phyloP scores from a whole-genome alignment of 2,888 invertebrate genomes.

The Liodrosophila aerea region DNA sequence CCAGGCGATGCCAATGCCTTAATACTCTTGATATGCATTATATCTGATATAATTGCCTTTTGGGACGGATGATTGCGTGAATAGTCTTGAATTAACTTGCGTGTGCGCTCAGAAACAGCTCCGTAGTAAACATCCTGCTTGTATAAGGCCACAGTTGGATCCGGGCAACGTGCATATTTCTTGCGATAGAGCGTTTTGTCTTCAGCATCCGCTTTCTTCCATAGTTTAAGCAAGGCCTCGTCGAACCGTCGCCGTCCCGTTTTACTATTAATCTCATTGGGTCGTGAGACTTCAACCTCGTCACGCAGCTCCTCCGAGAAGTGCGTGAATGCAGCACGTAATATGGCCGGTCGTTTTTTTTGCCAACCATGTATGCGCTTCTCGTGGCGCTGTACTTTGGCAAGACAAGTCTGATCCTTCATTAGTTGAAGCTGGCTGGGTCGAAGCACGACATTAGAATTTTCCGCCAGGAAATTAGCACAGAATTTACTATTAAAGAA shows the following conservation, averaged over 20 bases:
- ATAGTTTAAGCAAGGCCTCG: constrained; percentile 86
- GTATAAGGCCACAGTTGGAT: constrained; percentile 88
- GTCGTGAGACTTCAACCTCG: constrained; percentile 83
- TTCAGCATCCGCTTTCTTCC: constrained; percentile 86
- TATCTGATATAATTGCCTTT: constrained; percentile 85
- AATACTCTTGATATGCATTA: constrained; percentile 90
- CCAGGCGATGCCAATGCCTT: constrained; percentile 93
- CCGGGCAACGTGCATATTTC: constrained; percentile 85
- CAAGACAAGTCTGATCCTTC: constrained; percentile 84
- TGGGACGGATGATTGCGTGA: constrained; percentile 82
- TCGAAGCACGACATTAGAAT: constrained; percentile 87
- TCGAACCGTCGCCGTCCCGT: constrained; percentile 85
- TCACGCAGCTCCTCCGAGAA: constrained; percentile 85
- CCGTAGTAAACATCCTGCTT: constrained; percentile 91
- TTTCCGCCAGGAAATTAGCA: constrained; percentile 91
- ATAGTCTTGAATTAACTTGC: constrained; percentile 86
- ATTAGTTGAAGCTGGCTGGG: constrained; percentile 84
- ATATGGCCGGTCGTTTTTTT: constrained; percentile 83
- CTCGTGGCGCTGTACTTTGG: constrained; percentile 84
- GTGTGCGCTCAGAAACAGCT: constrained; percentile 91
- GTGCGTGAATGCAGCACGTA: constrained; percentile 84
- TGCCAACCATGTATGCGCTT: constrained; percentile 86
- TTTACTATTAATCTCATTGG: constrained; percentile 83
- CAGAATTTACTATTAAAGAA: constrained; percentile 88
- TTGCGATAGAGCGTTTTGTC: constrained; percentile 83